Conservation (phyloP, 2,888 invertebrate species). For the Patella pellucida region DNA sequence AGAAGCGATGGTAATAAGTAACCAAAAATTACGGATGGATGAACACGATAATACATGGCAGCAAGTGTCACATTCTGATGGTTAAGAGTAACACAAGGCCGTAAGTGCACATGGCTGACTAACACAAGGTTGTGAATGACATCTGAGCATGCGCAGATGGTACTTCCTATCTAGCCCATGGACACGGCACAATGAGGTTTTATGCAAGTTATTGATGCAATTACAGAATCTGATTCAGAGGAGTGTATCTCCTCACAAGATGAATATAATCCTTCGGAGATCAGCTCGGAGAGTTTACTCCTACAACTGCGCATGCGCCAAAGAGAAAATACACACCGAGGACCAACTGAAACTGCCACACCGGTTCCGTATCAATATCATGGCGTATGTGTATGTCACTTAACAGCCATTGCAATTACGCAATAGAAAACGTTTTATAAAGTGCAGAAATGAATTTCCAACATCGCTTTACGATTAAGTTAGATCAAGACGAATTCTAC, state of each 20-base stretch:
- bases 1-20: too few relatives aligned
- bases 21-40: too few relatives aligned
- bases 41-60: not conserved
- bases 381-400: too few relatives aligned
- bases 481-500: too few relatives aligned
- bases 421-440: too few relatives aligned
- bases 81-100: not conserved
- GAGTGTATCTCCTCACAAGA: not conserved
- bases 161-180: not conserved
- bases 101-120: not conserved
- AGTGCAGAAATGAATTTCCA: too few relatives aligned
- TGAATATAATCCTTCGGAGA: not conserved
- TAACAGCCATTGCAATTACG: too few relatives aligned
- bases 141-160: not conserved
- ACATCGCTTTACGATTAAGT: too few relatives aligned
- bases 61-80: not conserved
- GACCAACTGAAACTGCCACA: too few relatives aligned
- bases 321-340: too few relatives aligned
- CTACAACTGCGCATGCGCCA: too few relatives aligned
- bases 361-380: too few relatives aligned
- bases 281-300: not conserved
- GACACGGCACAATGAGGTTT: not conserved
- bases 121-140: not conserved
- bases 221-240: not conserved
- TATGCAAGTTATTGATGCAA: not conserved